Percentiles rank a stretch among this genome's conserved stretches.
phyloP scores from a whole-genome alignment of 2,888 invertebrate genomes.

The Acleris literana region DNA sequence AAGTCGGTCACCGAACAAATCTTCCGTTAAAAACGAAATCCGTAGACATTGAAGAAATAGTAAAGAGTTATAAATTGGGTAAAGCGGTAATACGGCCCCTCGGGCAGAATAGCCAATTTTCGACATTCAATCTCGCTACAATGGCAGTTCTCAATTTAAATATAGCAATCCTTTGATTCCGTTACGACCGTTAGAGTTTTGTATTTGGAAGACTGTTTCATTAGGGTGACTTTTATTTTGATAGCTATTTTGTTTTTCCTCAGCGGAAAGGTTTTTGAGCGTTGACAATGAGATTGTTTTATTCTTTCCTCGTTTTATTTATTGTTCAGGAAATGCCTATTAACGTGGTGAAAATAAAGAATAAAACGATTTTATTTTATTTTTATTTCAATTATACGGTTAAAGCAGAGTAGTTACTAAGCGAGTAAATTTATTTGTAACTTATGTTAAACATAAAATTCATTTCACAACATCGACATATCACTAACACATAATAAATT shows the following conservation, averaged over 20 bases:
- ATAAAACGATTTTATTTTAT: too few species aligned
- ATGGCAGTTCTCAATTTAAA: slow-evolving; percentile 70
- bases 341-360: too few species aligned
- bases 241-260: neutral
- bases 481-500: too few species aligned
- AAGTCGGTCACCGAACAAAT: neutral
- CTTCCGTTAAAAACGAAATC: slow-evolving; percentile 21
- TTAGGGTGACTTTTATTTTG: slow-evolving; percentile 6
- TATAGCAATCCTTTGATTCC: slow-evolving; percentile 55
- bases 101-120: slow-evolving; percentile 76
- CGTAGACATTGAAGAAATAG: slow-evolving; percentile 62
- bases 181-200: slow-evolving; percentile 20
- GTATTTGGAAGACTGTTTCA: slow-evolving; percentile 14
- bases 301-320: too few species aligned
- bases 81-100: slow-evolving; percentile 73
- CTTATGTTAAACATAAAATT: too few species aligned
- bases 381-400: too few species aligned
- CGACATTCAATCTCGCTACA: slow-evolving; percentile 72
- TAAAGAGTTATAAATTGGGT: slow-evolving; percentile 77
- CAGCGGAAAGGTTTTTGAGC: too few species aligned
- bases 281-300: too few species aligned
- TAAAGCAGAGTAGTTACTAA: too few species aligned
- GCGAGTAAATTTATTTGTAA: too few species aligned
- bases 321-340: too few species aligned
- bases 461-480: too few species aligned